These are phyloP conservation scores for Spodoptera exigua DNA, from an alignment of 2,888 invertebrate species.

Conservation along the genomic window DNA sequence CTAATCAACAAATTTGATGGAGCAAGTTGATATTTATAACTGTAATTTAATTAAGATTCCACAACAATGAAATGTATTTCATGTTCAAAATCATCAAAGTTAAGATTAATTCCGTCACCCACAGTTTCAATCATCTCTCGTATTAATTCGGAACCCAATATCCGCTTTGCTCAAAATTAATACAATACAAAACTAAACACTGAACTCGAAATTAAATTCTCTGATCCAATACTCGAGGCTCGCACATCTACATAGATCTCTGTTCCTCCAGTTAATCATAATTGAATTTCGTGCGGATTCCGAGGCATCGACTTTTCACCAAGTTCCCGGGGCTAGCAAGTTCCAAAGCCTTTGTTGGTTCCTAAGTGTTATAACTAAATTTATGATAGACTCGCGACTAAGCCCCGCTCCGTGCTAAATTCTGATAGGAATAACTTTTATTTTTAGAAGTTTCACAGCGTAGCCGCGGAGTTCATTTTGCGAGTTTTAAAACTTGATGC, in stretches of 20 bases:
- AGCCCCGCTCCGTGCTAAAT: conserved; percentile 6
- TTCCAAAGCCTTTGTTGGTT: conserved; percentile 33
- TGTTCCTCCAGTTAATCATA: conserved; percentile 23
- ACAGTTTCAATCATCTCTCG: background rate
- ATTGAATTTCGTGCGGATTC: conserved; percentile 35
- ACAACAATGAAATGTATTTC: background rate
- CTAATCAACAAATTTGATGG: too few relatives aligned
- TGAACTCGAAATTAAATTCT: conserved; percentile 21
- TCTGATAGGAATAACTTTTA: conserved; percentile 16
- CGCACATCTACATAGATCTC: conserved; percentile 13
- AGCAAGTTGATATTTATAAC: background rate
- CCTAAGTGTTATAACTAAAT: conserved; percentile 40
- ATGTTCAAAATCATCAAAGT: too few relatives aligned
- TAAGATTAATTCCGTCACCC: background rate
- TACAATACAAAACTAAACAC: conserved; percentile 6
- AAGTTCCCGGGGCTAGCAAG: conserved; percentile 32
- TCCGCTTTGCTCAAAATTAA: background rate
- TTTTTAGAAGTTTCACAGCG: conserved; percentile 1
- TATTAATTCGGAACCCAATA: background rate
- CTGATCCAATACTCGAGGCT: conserved; percentile 3
- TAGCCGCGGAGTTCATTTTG: conserved; percentile 9
- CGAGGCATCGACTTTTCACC: conserved; percentile 24
- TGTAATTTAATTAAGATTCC: background rate
- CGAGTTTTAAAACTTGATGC: conserved; percentile 3
- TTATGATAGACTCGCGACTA: conserved; percentile 25